Base-by-base conservation (phyloP, 2,797 vertebrate genomes). In the Gallinago stenura region DNA sequence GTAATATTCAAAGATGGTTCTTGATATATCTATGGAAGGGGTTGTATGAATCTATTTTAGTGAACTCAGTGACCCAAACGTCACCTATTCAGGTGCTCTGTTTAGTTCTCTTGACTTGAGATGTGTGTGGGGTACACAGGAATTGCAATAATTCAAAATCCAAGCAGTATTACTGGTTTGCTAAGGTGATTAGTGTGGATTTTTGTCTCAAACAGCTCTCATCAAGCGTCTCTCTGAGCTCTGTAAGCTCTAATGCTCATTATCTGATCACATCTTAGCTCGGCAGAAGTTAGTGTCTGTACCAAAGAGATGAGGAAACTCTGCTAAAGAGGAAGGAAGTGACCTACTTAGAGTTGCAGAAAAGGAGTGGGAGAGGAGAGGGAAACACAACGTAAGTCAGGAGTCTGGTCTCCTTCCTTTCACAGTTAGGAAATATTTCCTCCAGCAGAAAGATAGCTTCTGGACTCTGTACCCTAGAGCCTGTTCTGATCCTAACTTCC, bases 261-360 rank as follows among this genome's bases (percentile, higher is more conserved):
- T 91, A 91, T 93, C 87, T 41, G 50, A 83, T 65, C 26, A 8
- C 33, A 69, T 75, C 79, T 93, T 78, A 30, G 64, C 39, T 81
- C 31, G 85, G 65, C 30, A 89, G 89, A 87, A 91, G 51, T 77
- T 62, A n/a, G 4, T 33, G 14, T 73, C 28, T 85, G 22, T 71
- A 71, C 22, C 22, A 57, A 70, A 88, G 48, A 51, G n/a, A 75
- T 2, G 21, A 88, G 45, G 65, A 95, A 81, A 75, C 77, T 21
- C 9, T 86, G 65, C 80, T 82, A 19, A 53, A 90, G 68, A 70
- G 64, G 85, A 93, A 86, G 82, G 85, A 95, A 95, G 50, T 88
- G 90, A 86, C 93, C 90, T 88, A 88, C 53, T 94, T 91, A 53
- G 17, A 30, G 21, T 24, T 0, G 1, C 2, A 62, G 21, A 65